Percentiles rank a stretch among this genome's conserved stretches.
These are phyloP conservation scores for Microtus montanus DNA, from an alignment of 2,113 vertebrate species.

Conservation along the genomic window DNA sequence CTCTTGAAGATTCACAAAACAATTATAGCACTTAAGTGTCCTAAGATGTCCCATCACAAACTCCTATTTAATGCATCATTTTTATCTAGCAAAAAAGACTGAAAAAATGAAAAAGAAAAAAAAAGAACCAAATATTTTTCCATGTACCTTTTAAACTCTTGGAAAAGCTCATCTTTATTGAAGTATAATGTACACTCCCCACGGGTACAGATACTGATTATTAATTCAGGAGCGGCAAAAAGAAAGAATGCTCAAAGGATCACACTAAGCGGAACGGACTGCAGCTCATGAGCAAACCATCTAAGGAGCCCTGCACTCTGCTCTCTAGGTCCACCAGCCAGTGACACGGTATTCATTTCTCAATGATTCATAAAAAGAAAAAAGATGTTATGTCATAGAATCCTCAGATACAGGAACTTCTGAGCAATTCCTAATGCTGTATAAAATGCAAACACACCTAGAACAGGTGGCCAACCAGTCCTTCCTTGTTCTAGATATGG, in stretches of 20 bases:
- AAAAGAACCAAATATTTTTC: neutral
- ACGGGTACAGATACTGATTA: neutral
- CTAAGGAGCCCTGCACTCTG: neutral
- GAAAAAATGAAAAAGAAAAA: neutral
- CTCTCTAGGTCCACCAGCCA: neutral
- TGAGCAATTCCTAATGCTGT: neutral
- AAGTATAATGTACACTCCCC: neutral
- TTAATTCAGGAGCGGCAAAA: slow-evolving; percentile 13
- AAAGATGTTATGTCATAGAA: neutral
- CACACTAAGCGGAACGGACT: neutral
- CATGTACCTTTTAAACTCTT: slow-evolving; percentile 42
- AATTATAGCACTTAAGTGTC: neutral
- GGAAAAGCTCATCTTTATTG: slow-evolving; percentile 20
- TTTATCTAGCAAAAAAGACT: neutral
- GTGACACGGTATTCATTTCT: slow-evolving; percentile 21
- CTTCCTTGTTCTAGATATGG: neutral
- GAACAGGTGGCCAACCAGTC: neutral
- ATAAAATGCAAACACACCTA: slow-evolving; percentile 5
- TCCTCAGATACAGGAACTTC: slow-evolving; percentile 8
- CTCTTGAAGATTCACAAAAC: slow-evolving; percentile 1
- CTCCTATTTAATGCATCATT: slow-evolving; percentile 19
- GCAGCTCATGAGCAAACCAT: slow-evolving; percentile 23
- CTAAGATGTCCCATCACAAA: slow-evolving; percentile 30
- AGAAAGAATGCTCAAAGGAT: slow-evolving; percentile 18
- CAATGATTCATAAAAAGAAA: neutral